These are phyloP conservation scores for Rutpela maculata DNA, from an alignment of 2,888 invertebrate species.

Conservation along the genomic window DNA sequence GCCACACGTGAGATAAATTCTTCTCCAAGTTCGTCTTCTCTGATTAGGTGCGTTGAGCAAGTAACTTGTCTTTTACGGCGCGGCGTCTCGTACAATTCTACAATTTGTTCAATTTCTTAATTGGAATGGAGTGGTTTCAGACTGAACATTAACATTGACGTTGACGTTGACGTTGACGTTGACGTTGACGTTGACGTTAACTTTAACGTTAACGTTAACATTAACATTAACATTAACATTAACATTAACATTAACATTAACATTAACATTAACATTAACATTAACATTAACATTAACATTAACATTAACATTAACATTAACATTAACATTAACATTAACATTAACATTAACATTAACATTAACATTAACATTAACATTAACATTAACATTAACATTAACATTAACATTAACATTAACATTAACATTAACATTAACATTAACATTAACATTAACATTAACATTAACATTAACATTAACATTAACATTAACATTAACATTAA, in stretches of 20 bases:
- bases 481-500: neutral
- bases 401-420: neutral
- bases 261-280: slow-evolving; percentile 23
- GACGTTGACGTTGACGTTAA: neutral
- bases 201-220: slow-evolving; percentile 7
- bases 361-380: neutral
- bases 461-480: neutral
- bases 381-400: neutral
- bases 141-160: slow-evolving; percentile 15
- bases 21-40: no score
- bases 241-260: slow-evolving; percentile 16
- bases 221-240: slow-evolving; percentile 16
- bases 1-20: no score
- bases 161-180: slow-evolving; percentile 1
- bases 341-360: slow-evolving; percentile 5
- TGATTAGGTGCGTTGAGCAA: no score
- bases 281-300: slow-evolving; percentile 21
- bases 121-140: no score
- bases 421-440: neutral
- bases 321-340: slow-evolving; percentile 13
- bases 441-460: neutral
- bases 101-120: no score
- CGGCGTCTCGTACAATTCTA: no score
- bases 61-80: no score
- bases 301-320: slow-evolving; percentile 21